Percentiles rank a stretch among this genome's conserved stretches.
These are phyloP conservation scores for Drosophila kambysellisi DNA, from an alignment of 2,888 invertebrate species.

Conservation along the genomic window DNA sequence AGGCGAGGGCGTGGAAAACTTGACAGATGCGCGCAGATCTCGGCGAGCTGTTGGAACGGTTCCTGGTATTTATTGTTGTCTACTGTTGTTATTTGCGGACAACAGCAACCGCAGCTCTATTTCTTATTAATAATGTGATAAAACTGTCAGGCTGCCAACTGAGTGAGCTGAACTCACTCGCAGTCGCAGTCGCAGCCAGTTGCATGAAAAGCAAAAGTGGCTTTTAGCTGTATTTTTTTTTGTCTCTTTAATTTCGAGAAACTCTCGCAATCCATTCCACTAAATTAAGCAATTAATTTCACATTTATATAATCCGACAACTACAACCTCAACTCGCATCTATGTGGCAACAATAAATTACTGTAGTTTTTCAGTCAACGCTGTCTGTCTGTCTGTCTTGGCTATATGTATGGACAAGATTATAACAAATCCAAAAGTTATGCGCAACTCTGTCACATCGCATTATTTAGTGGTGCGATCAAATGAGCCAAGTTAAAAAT, in stretches of 20 bases:
- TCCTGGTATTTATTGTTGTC: constrained; percentile 55
- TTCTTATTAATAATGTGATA: constrained; percentile 80
- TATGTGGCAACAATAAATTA: constrained; percentile 69
- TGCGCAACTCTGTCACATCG: constrained; percentile 63
- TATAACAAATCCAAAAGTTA: constrained; percentile 53
- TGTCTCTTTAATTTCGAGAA: constrained; percentile 27
- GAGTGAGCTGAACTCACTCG: constrained; percentile 49
- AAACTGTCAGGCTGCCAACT: constrained; percentile 73
- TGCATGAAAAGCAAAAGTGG: constrained; percentile 56
- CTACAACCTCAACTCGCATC: constrained; percentile 51
- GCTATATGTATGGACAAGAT: constrained; percentile 37
- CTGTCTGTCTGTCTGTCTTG: not conserved
- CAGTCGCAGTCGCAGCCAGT: constrained; percentile 34
- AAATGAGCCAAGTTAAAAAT: constrained; percentile 36
- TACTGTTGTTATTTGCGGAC: constrained; percentile 21
- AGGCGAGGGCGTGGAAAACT: constrained; percentile 79
- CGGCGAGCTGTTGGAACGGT: constrained; percentile 32
- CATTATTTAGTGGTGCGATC: constrained; percentile 58
- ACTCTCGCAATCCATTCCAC: constrained; percentile 79
- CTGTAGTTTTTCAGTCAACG: constrained; percentile 42
- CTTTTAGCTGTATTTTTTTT: constrained; percentile 27
- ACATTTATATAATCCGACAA: constrained; percentile 77
- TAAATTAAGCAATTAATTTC: constrained; percentile 80
- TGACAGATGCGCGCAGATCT: constrained; percentile 78
- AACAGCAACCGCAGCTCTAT: constrained; percentile 59